Conservation (phyloP, 2,888 invertebrate genomes). For the Zaprionus lineosus region DNA sequence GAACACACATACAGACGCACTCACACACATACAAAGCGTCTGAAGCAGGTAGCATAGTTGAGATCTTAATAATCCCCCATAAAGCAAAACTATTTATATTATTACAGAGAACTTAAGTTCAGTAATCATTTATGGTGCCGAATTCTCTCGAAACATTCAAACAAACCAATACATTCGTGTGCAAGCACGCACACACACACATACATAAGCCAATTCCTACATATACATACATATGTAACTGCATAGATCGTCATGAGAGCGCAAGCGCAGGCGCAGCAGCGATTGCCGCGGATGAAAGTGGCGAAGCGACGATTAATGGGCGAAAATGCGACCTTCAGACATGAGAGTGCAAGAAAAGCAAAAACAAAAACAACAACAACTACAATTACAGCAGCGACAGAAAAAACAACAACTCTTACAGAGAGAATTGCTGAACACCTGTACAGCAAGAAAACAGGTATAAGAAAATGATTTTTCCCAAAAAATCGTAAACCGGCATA, state of each 20-base stretch:
- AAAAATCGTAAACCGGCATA: slow-evolving; percentile 56
- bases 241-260: slow-evolving; percentile 29
- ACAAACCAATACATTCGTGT: neutral
- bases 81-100: neutral
- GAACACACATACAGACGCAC: no score
- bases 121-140: slow-evolving; percentile 28
- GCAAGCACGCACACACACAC: neutral
- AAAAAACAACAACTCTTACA: slow-evolving; percentile 7
- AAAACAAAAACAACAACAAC: slow-evolving; percentile 12
- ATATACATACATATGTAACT: slow-evolving; percentile 20
- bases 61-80: no score
- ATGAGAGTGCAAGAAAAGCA: slow-evolving; percentile 11
- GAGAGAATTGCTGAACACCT: slow-evolving; percentile 34
- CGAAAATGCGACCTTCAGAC: slow-evolving; percentile 74
- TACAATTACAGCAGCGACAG: slow-evolving; percentile 11
- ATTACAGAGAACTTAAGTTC: slow-evolving; percentile 31
- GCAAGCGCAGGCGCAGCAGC: slow-evolving; percentile 49
- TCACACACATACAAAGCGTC: no score
- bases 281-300: slow-evolving; percentile 58
- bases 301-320: slow-evolving; percentile 64
- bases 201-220: slow-evolving; percentile 1
- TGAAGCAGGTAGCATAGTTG: no score
- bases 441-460: slow-evolving; percentile 61
- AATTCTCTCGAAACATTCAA: slow-evolving; percentile 49
- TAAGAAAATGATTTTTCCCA: slow-evolving; percentile 58